A percentile compares a stretch with the other conserved stretches of the same genome.
Evolutionary conservation across 2,113 vertebrate species (phyloP).

Genomic region (Eptesicus fuscus): DNA sequence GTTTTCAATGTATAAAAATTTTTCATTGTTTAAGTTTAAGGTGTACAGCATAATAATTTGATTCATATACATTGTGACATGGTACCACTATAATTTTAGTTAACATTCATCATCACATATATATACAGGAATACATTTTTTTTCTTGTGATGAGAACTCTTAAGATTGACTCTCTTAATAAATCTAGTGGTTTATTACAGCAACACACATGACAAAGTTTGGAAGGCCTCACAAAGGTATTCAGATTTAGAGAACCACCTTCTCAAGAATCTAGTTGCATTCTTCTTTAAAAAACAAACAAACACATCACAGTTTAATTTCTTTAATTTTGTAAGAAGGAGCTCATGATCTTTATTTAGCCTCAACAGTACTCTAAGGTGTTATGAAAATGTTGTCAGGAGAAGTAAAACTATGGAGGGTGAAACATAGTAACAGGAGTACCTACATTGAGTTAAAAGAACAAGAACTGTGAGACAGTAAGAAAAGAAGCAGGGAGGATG

Average conservation of each 20-base stretch:
- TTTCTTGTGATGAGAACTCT: not conserved
- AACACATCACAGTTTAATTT: not conserved
- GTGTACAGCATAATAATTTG: not conserved
- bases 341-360: not conserved
- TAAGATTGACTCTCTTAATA: not conserved
- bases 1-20: not conserved
- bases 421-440: not conserved
- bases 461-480: not conserved
- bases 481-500: constrained; percentile 23
- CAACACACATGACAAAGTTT: not conserved
- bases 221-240: not conserved
- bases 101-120: not conserved
- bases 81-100: not conserved
- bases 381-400: not conserved
- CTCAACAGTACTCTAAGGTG: not conserved
- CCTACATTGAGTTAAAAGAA: not conserved
- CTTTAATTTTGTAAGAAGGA: not conserved
- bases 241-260: not conserved
- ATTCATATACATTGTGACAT: not conserved
- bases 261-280: not conserved
- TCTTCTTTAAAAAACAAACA: not conserved
- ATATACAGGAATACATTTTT: not conserved
- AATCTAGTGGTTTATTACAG: not conserved
- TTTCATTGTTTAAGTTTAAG: not conserved
- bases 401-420: not conserved